Evolutionary conservation across 2,888 invertebrate species (phyloP), one percentile per base, ranked within the genome.

Genomic region (Lissocephala sabroskyi): DNA sequence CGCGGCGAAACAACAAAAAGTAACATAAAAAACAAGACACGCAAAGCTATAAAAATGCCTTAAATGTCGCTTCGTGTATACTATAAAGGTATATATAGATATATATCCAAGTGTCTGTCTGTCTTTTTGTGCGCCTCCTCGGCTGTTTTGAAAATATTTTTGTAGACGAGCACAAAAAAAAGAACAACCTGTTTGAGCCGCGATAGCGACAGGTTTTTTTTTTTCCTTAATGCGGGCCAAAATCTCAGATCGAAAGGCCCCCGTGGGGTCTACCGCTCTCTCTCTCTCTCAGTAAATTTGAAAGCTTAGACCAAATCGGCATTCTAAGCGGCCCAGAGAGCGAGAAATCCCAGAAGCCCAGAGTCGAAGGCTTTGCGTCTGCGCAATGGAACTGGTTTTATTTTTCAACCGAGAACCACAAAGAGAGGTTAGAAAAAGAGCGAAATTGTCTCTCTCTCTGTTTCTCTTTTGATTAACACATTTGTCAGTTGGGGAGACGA

Each of bases 1-100:
- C 53, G 19, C 14, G 30, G 19, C 14, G 28, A 29, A 47, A 41
- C 55, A 59, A 47, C 43, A 60, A 40, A 52, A 19, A 39, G 39
- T 19, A 46, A 42, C 13, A 41, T 40, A 56, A 16, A 43, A 41
- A 45, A 32, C 41, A 41, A 50, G 49, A 56, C 58, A 66, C 62
- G 71, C 65, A 73, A 65, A 73, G 65, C 65, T 62, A 67, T 76
- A 67, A 68, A 75, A 76, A 68, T 68, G 68, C 74, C 67, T 73
- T 73, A 76, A 76, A 73, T 68, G 77, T 73, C 74, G 68, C 57
- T 67, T 30, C 16, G 9, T 35, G 16, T 16, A 16, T 1, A 23
- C 6, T 35, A 35, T 17, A 7, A 23, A 23, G 23, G 23, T 23
- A 23, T 23, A 23, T 23, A 23, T 5, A 23, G 23, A 23, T 5